These are phyloP conservation scores for Pampus argenteus DNA, from an alignment of 2,797 vertebrate species.

Conservation along the genomic window DNA sequence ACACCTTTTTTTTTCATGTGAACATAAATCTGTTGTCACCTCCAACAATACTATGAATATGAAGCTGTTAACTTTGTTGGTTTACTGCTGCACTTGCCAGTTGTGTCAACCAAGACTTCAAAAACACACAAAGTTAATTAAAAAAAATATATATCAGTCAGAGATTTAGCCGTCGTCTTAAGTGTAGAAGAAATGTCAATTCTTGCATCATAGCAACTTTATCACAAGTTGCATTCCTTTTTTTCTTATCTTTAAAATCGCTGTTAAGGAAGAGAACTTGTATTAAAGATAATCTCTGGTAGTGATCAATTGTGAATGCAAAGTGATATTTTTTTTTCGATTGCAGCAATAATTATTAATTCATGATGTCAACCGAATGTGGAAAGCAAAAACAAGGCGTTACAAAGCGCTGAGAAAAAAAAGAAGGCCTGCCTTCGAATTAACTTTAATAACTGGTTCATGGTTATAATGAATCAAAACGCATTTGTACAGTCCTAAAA, in stretches of 20 bases:
- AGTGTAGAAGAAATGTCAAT: background rate
- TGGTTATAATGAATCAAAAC: constrained; percentile 10
- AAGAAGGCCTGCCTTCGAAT: background rate
- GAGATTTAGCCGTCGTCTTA: background rate
- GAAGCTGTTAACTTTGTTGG: too few species aligned
- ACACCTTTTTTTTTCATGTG: too few species aligned
- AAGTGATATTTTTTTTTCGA: constrained; percentile 15
- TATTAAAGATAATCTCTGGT: constrained; percentile 16
- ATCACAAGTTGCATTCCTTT: background rate
- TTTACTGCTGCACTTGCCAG: background rate
- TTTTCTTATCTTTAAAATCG: background rate
- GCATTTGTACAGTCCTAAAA: background rate
- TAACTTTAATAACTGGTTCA: background rate
- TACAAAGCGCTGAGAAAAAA: background rate
- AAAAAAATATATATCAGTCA: background rate
- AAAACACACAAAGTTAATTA: background rate
- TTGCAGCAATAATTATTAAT: constrained; percentile 23
- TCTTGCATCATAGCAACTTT: background rate
- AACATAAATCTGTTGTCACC: too few species aligned
- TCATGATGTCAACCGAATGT: constrained; percentile 10
- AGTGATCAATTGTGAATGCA: constrained; percentile 46
- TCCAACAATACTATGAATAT: too few species aligned
- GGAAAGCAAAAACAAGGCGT: background rate
- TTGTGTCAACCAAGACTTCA: background rate
- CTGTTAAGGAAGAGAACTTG: background rate